A percentile compares a stretch with the other conserved stretches of the same genome.
phyloP scores from a whole-genome alignment of 2,888 invertebrate species.

The Ophion obscuratus region DNA sequence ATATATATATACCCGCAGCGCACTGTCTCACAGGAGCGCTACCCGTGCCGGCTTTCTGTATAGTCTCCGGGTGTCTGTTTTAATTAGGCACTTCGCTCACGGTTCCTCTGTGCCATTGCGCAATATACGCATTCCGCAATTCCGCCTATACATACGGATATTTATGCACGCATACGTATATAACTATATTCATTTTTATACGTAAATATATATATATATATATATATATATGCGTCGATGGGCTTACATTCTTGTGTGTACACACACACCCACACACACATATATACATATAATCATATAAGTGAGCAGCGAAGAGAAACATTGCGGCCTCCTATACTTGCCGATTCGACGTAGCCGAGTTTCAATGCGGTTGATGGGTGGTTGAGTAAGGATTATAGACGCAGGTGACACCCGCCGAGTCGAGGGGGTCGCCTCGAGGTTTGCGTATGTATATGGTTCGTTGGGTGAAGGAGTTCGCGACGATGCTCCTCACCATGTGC shows the following conservation, averaged over 20 bases:
- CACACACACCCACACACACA: not conserved
- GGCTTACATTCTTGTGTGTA: constrained; percentile 10
- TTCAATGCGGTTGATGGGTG: constrained; percentile 81
- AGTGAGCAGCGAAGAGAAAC: constrained; percentile 62
- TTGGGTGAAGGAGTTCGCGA: constrained; percentile 66
- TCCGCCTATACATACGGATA: constrained; percentile 25
- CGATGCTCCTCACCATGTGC: constrained; percentile 46
- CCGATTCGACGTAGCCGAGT: constrained; percentile 75
- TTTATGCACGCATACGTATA: constrained; percentile 66
- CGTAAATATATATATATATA: constrained; percentile 20
- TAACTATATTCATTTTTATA: no score
- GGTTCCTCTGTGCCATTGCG: constrained; percentile 65
- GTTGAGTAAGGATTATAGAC: constrained; percentile 83
- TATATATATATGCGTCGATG: not conserved
- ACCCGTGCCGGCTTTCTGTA: constrained; percentile 75
- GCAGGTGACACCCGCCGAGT: constrained; percentile 77
- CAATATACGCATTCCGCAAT: constrained; percentile 61
- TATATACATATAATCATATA: constrained; percentile 38
- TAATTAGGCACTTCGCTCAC: constrained; percentile 85
- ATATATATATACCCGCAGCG: constrained; percentile 32
- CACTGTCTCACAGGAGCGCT: constrained; percentile 58
- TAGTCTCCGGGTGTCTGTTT: constrained; percentile 83
- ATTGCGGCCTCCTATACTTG: constrained; percentile 77
- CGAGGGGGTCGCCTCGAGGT: constrained; percentile 62
- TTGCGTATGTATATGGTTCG: constrained; percentile 52